These are phyloP conservation scores for Motacilla alba DNA, from an alignment of 2,113 vertebrate genomes.

Conservation along the genomic window DNA sequence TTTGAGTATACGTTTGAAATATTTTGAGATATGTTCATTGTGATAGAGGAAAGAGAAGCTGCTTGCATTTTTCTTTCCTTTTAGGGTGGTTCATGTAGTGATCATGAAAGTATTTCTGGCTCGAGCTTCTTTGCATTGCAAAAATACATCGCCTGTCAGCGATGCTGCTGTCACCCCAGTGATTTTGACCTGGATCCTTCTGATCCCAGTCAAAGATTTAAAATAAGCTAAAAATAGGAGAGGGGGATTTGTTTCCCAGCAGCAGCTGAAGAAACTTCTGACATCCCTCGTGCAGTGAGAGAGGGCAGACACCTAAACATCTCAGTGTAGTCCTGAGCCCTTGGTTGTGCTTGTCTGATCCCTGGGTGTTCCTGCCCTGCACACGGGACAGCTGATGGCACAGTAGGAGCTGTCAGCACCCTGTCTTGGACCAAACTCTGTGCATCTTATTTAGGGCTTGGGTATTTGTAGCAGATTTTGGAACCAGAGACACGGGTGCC, in stretches of 20 bases:
- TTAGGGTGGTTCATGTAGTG: slow-evolving; percentile 24
- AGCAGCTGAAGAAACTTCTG: slow-evolving; percentile 48
- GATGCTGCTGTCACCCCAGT: slow-evolving; percentile 37
- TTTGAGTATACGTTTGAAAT: not conserved
- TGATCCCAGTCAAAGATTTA: slow-evolving; percentile 54
- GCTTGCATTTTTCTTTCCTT: slow-evolving; percentile 28
- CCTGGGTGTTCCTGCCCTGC: not conserved
- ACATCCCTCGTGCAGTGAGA: not conserved
- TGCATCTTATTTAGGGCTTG: not conserved
- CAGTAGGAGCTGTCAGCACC: not conserved
- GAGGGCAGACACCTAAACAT: not conserved
- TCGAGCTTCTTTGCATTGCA: slow-evolving; percentile 22
- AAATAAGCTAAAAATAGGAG: slow-evolving; percentile 53
- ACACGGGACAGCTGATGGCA: not conserved
- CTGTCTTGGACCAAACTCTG: not conserved
- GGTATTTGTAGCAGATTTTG: not conserved
- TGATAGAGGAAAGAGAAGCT: slow-evolving; percentile 18
- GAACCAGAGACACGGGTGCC: not conserved
- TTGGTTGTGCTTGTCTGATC: not conserved
- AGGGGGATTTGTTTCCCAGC: slow-evolving; percentile 58
- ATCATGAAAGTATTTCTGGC: slow-evolving; percentile 35
- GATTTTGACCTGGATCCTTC: slow-evolving; percentile 61
- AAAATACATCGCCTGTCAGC: slow-evolving; percentile 3
- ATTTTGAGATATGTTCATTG: not conserved
- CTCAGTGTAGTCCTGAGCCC: not conserved